Percentiles rank a stretch among this genome's conserved stretches.
Conservation (phyloP, 2,888 invertebrate species). For the Drosophila prostipennis region DNA sequence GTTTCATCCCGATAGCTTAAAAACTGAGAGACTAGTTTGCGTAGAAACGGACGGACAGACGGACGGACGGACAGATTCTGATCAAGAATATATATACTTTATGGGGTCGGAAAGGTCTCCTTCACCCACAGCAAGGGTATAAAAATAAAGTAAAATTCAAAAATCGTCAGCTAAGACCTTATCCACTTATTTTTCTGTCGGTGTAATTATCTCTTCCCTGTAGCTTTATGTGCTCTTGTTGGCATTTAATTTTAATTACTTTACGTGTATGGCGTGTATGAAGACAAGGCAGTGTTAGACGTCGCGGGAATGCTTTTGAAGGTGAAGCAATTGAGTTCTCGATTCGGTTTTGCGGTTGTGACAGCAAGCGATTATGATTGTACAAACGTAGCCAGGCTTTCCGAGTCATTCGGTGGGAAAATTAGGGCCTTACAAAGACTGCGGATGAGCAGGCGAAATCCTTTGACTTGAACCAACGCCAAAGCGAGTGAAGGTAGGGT, state of each 20-base stretch:
- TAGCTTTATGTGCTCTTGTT: conserved; percentile 55
- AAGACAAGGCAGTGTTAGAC: conserved; percentile 7
- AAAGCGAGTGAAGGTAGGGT: background rate
- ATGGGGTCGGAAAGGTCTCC: no score
- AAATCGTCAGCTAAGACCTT: background rate
- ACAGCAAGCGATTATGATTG: conserved; percentile 20
- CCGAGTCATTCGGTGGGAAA: conserved; percentile 15
- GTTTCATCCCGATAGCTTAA: no score
- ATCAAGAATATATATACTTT: no score
- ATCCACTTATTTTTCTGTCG: background rate
- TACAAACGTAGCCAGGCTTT: background rate
- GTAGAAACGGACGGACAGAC: no score
- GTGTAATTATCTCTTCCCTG: conserved; percentile 31
- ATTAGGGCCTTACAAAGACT: conserved; percentile 11
- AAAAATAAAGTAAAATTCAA: no score
- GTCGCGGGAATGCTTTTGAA: conserved; percentile 38
- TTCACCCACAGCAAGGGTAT: no score
- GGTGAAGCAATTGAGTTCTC: conserved; percentile 50
- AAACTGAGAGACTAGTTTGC: no score
- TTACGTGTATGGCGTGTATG: conserved; percentile 9
- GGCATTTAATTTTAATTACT: conserved; percentile 71
- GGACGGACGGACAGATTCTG: no score
- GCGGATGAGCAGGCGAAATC: background rate
- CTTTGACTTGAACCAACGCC: conserved; percentile 5
- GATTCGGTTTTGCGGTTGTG: conserved; percentile 59